Conservation (phyloP, 2,888 invertebrate species). For the Chrysolina americana region DNA sequence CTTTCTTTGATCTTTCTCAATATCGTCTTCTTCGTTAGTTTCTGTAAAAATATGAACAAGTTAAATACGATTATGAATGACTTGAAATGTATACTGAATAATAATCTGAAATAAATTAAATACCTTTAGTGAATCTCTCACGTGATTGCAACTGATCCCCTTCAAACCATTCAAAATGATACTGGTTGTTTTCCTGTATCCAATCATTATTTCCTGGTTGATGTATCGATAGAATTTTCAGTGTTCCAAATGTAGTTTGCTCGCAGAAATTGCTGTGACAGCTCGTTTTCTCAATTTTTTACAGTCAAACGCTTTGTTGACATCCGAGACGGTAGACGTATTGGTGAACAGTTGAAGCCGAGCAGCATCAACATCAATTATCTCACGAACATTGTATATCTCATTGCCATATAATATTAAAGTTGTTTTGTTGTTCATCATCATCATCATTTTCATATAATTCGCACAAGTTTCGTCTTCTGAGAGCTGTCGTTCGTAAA, state of each 20-base stretch:
- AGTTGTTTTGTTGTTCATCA: too few relatives aligned
- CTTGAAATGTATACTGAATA: constrained; percentile 20
- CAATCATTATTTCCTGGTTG: constrained; percentile 16
- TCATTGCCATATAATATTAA: too few relatives aligned
- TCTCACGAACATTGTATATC: too few relatives aligned
- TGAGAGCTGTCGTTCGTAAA: too few relatives aligned
- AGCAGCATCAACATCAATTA: too few relatives aligned
- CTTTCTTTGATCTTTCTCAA: too few relatives aligned
- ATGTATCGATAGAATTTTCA: constrained; percentile 23
- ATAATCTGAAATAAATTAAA: constrained; percentile 27
- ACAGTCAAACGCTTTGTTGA: constrained; percentile 23
- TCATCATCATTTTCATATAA: too few relatives aligned
- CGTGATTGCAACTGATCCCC: constrained; percentile 38
- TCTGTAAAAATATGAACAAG: constrained; percentile 31
- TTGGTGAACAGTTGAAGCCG: background rate
- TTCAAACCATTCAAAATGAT: constrained; percentile 45
- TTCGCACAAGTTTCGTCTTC: too few relatives aligned
- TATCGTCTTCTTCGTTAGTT: too few relatives aligned
- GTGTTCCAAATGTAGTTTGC: constrained; percentile 40
- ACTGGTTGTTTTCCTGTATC: constrained; percentile 13
- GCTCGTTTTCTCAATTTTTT: background rate
- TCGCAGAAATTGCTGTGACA: too few relatives aligned
- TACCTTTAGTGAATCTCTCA: constrained; percentile 39
- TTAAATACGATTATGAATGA: constrained; percentile 34
- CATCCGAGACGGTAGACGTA: constrained; percentile 17